A percentile compares a stretch with the other conserved stretches of the same genome.
Conservation (phyloP, 1,140 invertebrate genomes). For the Drosophila prosaltans region DNA sequence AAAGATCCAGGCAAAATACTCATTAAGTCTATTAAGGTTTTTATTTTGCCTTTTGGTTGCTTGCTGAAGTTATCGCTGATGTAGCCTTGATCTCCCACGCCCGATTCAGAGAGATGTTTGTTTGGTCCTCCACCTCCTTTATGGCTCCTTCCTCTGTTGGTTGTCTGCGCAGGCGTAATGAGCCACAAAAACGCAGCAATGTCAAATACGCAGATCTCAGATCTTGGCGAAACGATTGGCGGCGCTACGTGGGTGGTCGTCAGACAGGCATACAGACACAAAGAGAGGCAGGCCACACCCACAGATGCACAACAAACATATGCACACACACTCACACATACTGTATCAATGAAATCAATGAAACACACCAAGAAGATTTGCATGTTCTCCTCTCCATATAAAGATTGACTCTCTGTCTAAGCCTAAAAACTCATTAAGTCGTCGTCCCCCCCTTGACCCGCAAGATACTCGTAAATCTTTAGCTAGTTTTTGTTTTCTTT, state of each 20-base stretch:
- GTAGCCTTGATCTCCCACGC: constrained; percentile 42
- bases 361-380: constrained; percentile 47
- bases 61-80: constrained; percentile 48
- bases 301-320: constrained; percentile 12
- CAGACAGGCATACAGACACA: background rate
- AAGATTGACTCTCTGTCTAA: background rate
- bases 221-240: constrained; percentile 57
- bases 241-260: constrained; percentile 71
- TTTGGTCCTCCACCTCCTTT: background rate
- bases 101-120: constrained; percentile 15
- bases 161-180: constrained; percentile 75
- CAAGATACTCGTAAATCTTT: constrained; percentile 59
- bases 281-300: constrained; percentile 35
- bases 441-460: background rate
- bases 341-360: constrained; percentile 19
- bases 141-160: background rate
- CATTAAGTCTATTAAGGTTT: constrained; percentile 46
- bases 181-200: constrained; percentile 63
- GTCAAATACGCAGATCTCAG: constrained; percentile 73
- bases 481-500: constrained; percentile 42
- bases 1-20: constrained; percentile 27
- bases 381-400: constrained; percentile 27
- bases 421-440: constrained; percentile 64
- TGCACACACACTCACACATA: background rate
- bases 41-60: constrained; percentile 5